phyloP scores from a whole-genome alignment of 2,797 vertebrate genomes.

The Sarcophilus harrisii region DNA sequence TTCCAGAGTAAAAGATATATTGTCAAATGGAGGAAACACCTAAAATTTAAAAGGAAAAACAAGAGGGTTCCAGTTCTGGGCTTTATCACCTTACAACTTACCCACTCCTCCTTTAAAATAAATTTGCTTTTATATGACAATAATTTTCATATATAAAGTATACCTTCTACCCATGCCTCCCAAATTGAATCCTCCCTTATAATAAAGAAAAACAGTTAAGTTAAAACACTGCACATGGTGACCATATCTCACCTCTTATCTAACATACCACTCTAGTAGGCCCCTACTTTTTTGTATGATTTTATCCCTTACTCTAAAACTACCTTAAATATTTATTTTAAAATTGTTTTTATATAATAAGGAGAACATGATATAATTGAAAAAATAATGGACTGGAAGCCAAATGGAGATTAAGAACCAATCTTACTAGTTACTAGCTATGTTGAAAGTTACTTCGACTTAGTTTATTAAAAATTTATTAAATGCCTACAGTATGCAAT shows the following conservation, averaged over 20 bases:
- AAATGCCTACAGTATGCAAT: background rate
- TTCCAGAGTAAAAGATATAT: background rate
- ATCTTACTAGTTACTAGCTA: background rate
- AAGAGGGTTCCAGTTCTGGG: background rate
- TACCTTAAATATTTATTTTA: background rate
- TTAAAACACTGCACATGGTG: background rate
- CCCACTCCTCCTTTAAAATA: background rate
- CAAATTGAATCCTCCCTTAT: background rate
- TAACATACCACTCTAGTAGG: background rate
- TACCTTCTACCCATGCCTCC: background rate
- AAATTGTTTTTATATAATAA: background rate
- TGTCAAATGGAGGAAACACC: background rate
- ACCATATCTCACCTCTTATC: background rate
- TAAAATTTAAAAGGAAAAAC: background rate
- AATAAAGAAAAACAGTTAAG: background rate
- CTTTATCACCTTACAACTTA: background rate
- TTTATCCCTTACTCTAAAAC: background rate
- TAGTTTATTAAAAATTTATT: background rate
- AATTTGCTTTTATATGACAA: background rate
- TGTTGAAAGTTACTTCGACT: background rate
- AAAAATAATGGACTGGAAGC: background rate
- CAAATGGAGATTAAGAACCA: background rate
- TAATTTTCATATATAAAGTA: background rate
- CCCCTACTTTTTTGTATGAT: background rate
- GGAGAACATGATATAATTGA: background rate